Base-by-base conservation (phyloP, 64 coral and sea anemone genomes). In the Pocillopora verrucosa region DNA sequence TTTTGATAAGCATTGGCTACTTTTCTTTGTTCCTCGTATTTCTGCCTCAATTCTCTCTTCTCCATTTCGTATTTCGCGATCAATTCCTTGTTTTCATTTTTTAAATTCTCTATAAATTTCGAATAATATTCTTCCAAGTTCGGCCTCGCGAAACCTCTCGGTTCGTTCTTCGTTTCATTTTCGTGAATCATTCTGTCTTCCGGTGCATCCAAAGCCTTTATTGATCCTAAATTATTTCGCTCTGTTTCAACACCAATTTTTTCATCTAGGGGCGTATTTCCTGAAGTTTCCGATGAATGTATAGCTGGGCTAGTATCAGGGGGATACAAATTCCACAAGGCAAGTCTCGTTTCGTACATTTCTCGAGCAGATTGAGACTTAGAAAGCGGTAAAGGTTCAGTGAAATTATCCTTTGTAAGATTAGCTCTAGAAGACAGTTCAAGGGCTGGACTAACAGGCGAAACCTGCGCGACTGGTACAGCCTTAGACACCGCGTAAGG, bases 1-100 rank as follows among this genome's bases (percentile, higher is more conserved):
- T 99, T 99, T 87, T 99, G 97, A 89, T 99, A 99, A 83, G 97
- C 97, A 68, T 99, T 99, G 36, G 97, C 97, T 12, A 99, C 97
- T 80, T 99, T 99, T 38, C 95, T 95, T 45, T 99, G 97, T 72
- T 99, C 97, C 61, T 99, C 97, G 77, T 99, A 99, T 74, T 92
- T 99, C n/a, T 81, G 87, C 61, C 84, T 92, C 58, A 92, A 91
- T 17, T 99, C 97, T 4, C 88, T 72, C 82, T 91, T 95, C 60
- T 99, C 97, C 17, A 62, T 24, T 17, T 99, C 97, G 60, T 88
- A 87, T 60, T 99, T 99, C 16, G 92, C 88, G 56, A 87, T 88
- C 79, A 99, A 58, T 25, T 88, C 84, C 65, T 95, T 91, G 30
- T 93, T 95, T 24, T 99, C 93, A 17, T 57, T 78, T 34, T 89